Evolutionary conservation across 2,888 invertebrate genomes (phyloP), one percentile per base, ranked within the genome.

Genomic region (Agonopterix heracliana): DNA sequence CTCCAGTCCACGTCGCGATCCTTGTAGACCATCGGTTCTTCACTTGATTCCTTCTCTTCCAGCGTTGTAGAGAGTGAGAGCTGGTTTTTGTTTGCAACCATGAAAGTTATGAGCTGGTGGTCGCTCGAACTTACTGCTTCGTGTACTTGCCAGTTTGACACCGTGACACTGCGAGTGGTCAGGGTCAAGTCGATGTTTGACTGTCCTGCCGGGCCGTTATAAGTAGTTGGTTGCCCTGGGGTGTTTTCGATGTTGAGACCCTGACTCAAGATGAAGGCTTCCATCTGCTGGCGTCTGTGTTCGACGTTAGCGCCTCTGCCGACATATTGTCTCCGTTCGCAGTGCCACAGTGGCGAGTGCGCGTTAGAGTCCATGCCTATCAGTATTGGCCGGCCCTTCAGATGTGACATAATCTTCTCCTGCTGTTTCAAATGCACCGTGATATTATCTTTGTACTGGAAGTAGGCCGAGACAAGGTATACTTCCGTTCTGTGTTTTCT

Each of bases 131-230:
- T 59, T 0, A n/a, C 50, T 0, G 45, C 48, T 0, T 48, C 56
- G 2, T 49, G 52, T 0, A 63, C 61, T 3, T 0, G 9, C 65
- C 68, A 66, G 0, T 52, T 44, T 0, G 5, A 0, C 0, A 58
- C 47, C 0, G 2, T 2, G 0, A 50, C 34, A 0, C 57, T 51
- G 0, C 63, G 35, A 0, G 60, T 57, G 0, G 53, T 9, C 0
- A 67, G 5, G 0, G 66, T 67, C 0, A 67, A 2, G 51, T 68
- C 66, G 0, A 68, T 53, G 40, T 66, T 66, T 0, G 65, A 61
- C 17, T 50, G 45, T 0, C 61, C 63, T 12, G 61, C 60, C 0
- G 49, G 8, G 0, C 53, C 49, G 10, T 13, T 0, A 12, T 62
- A 68, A 0, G 63, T 67, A 0, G 46, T 9, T 4, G 53, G 55